Percentiles rank a stretch among this genome's conserved stretches.
Evolutionary conservation across 2,113 vertebrate genomes (phyloP).

Genomic region (Platycercus adscitus): DNA sequence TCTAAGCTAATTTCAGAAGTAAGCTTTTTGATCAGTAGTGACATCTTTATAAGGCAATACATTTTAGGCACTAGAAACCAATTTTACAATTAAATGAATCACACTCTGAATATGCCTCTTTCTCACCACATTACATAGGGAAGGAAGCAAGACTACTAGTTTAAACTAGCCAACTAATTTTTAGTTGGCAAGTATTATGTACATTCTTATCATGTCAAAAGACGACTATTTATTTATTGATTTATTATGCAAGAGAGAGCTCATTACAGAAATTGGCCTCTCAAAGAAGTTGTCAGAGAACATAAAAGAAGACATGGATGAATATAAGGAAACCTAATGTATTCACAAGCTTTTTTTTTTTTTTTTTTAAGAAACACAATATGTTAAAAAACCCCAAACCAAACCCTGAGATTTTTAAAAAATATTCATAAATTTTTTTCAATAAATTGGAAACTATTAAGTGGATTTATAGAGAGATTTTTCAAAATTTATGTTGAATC

Average conservation of each 20-base stretch:
- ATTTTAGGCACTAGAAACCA: neutral
- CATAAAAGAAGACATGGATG: neutral
- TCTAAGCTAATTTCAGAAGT: neutral
- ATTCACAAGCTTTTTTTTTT: neutral
- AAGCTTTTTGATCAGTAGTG: neutral
- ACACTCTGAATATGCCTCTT: fast-evolving
- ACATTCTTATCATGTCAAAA: neutral
- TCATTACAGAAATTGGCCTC: neutral
- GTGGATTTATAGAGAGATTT: neutral
- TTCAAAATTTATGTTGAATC: neutral
- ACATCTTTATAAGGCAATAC: neutral
- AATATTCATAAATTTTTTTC: neutral
- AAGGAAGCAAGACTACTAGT: neutral
- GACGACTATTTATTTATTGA: neutral
- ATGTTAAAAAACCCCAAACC: neutral
- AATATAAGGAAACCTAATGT: neutral
- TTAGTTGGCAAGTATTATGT: neutral
- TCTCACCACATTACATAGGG: neutral
- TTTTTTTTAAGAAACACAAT: neutral
- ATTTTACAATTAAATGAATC: neutral
- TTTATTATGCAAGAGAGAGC: neutral
- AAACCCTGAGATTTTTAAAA: neutral
- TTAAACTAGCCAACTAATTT: neutral
- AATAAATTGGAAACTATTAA: neutral
- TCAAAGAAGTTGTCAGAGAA: neutral